Evolutionary conservation across 2,113 vertebrate genomes (phyloP).

Genomic region (Prochilodus magdalenae): DNA sequence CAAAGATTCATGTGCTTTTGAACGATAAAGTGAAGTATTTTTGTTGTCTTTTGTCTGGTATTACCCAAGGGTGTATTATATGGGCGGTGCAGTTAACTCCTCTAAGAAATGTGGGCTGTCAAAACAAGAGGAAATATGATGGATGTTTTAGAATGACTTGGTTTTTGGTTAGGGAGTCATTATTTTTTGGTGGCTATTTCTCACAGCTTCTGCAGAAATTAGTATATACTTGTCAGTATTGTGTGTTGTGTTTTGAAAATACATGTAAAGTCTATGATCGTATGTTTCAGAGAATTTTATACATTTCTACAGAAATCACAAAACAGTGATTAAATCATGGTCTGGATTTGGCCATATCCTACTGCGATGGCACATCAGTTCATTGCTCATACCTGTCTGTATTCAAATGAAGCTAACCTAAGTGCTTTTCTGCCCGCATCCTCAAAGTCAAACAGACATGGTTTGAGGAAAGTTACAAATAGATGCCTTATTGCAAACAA

Average conservation of each 20-base stretch:
- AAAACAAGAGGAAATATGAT: slow-evolving; percentile 39
- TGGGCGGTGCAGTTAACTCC: slow-evolving; percentile 25
- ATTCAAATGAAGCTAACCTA: neutral
- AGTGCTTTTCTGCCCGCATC: slow-evolving; percentile 23
- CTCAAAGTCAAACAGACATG: slow-evolving; percentile 62
- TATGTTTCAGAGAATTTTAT: neutral
- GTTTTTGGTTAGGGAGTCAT: neutral
- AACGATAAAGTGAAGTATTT: slow-evolving; percentile 40
- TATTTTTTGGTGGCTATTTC: neutral
- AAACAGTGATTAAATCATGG: neutral
- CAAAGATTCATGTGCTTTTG: slow-evolving; percentile 52
- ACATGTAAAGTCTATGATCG: neutral
- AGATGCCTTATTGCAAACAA: slow-evolving; percentile 59
- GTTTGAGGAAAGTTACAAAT: slow-evolving; percentile 66
- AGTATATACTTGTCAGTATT: neutral
- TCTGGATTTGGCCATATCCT: neutral
- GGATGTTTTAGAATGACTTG: slow-evolving; percentile 26
- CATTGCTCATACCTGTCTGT: neutral
- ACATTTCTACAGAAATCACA: neutral
- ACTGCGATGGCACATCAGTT: neutral
- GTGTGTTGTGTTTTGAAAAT: neutral
- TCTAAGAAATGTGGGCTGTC: slow-evolving; percentile 42
- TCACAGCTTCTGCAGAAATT: neutral
- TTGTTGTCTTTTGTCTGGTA: slow-evolving; percentile 37
- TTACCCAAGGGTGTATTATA: slow-evolving; percentile 35